Conservation (phyloP, 2,797 vertebrate genomes). For the Emys orbicularis region DNA sequence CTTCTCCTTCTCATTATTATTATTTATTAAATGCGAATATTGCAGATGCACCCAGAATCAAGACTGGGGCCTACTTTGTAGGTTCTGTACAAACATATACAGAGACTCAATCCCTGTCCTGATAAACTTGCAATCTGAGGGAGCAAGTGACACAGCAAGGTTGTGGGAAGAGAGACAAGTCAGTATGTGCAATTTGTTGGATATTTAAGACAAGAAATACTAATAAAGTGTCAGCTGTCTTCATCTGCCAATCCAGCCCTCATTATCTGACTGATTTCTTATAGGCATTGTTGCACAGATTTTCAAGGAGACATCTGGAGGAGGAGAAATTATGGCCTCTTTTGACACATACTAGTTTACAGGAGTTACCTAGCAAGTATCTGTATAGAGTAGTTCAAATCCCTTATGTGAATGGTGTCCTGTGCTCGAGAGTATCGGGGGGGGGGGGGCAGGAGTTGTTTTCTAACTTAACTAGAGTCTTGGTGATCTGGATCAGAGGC, state of each 20-base stretch:
- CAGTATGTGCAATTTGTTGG: background rate
- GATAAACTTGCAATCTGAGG: background rate
- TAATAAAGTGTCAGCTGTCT: background rate
- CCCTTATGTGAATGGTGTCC: rapidly evolving
- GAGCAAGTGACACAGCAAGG: background rate
- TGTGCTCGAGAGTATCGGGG: background rate
- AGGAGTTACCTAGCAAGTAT: background rate
- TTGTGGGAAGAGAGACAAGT: background rate
- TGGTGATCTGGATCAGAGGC: background rate
- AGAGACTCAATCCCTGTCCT: background rate
- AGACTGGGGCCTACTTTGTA: background rate
- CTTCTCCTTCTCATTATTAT: no score
- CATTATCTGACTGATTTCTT: background rate
- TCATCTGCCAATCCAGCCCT: background rate
- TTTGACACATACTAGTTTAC: background rate
- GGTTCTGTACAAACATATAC: background rate
- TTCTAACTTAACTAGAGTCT: background rate
- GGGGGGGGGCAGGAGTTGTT: background rate
- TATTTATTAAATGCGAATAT: background rate
- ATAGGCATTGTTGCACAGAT: background rate
- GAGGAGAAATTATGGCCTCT: background rate
- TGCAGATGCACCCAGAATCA: background rate
- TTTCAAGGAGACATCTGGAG: background rate
- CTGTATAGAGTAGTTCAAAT: background rate
- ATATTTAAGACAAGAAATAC: background rate